These are phyloP conservation scores for Lutjanus argentimaculatus DNA, from an alignment of 2,797 vertebrate species.

Conservation along the genomic window DNA sequence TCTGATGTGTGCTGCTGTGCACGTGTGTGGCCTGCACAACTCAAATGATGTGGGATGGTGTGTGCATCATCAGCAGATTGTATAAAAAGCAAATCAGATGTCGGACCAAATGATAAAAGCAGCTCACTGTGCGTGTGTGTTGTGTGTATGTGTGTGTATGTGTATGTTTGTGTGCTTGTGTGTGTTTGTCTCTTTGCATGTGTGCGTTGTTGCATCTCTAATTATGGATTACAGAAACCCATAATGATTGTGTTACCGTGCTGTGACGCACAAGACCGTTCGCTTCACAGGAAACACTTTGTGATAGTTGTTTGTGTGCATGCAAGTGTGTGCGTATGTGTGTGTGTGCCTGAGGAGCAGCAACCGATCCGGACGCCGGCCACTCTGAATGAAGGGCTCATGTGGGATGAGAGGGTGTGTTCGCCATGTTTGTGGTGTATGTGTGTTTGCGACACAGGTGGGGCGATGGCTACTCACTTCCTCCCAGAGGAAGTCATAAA, in stretches of 20 bases:
- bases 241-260: conserved; percentile 76
- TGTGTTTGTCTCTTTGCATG: conserved; percentile 50
- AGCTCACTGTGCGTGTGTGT: conserved; percentile 36
- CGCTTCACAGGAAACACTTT: conserved; percentile 65
- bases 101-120: conserved; percentile 55
- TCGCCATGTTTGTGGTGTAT: conserved; percentile 71
- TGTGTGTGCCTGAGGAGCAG: conserved; percentile 17
- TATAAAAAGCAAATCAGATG: conserved; percentile 56
- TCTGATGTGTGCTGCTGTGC: conserved; percentile 69
- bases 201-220: conserved; percentile 69
- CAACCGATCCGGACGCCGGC: conserved; percentile 17
- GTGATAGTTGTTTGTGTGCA: conserved; percentile 46
- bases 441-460: conserved; percentile 88
- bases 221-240: conserved; percentile 78
- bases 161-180: conserved; percentile 27
- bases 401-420: conserved; percentile 65
- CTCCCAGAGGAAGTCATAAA: conserved; percentile 96
- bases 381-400: conserved; percentile 51
- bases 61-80: conserved; percentile 60
- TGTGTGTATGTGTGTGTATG: conserved; percentile 28
- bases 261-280: conserved; percentile 69
- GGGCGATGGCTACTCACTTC: conserved; percentile 89
- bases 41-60: conserved; percentile 60
- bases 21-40: conserved; percentile 64
- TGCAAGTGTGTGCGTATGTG: conserved; percentile 36